These are phyloP conservation scores for Trichechus manatus DNA, from an alignment of 2,113 vertebrate species.

Conservation along the genomic window DNA sequence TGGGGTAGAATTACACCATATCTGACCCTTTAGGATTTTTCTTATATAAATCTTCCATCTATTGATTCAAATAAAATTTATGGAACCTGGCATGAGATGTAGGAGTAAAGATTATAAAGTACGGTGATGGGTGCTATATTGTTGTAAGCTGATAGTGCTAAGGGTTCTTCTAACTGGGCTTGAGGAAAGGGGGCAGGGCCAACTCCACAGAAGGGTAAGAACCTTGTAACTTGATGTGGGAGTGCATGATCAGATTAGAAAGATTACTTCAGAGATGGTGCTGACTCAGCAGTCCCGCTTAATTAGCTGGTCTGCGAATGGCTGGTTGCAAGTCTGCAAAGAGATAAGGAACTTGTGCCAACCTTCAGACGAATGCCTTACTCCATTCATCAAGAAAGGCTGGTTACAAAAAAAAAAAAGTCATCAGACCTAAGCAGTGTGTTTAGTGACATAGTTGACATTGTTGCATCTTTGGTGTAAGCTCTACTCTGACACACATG, in stretches of 20 bases:
- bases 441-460: background rate
- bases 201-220: background rate
- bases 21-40: slow-evolving; percentile 19
- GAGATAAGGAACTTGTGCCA: background rate
- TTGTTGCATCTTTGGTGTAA: background rate
- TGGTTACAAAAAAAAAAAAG: background rate
- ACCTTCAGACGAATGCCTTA: background rate
- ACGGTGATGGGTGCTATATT: background rate
- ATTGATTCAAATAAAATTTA: background rate
- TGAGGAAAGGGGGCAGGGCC: background rate
- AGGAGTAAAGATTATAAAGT: background rate
- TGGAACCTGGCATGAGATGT: background rate
- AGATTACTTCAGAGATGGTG: background rate
- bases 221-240: background rate
- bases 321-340: background rate
- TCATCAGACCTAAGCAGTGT: background rate
- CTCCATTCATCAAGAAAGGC: slow-evolving; percentile 16
- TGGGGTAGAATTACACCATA: background rate
- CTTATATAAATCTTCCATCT: background rate
- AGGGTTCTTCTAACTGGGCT: background rate
- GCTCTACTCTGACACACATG: background rate
- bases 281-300: background rate
- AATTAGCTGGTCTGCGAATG: background rate
- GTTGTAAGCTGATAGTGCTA: background rate
- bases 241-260: background rate